Conservation (phyloP, 2,888 invertebrate species). For the Ophioninae sp. region DNA sequence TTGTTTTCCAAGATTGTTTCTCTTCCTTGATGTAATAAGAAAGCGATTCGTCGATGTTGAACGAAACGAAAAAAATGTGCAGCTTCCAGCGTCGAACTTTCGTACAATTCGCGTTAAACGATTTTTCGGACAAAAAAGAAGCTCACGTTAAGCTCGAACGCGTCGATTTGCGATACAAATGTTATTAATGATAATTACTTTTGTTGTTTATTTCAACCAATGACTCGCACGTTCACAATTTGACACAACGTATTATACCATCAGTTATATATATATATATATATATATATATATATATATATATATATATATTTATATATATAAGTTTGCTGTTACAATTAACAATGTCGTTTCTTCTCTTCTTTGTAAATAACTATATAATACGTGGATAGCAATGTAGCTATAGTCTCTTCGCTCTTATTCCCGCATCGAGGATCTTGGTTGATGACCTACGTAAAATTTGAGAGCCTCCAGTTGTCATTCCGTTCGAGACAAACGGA, state of each 20-base stretch:
- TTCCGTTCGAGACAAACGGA: neutral
- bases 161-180: neutral
- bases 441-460: neutral
- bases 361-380: slow-evolving; percentile 20
- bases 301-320: too few relatives aligned
- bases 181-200: slow-evolving; percentile 4
- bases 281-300: too few relatives aligned
- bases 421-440: neutral
- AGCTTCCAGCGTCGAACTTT: neutral
- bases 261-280: neutral
- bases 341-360: slow-evolving; percentile 1
- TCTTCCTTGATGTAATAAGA: neutral
- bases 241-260: slow-evolving; percentile 9
- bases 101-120: neutral
- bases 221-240: slow-evolving; percentile 20
- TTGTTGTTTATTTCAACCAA: slow-evolving; percentile 1
- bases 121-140: neutral
- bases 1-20: neutral
- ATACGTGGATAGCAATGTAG: slow-evolving; percentile 13
- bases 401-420: slow-evolving; percentile 5
- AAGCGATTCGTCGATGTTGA: neutral
- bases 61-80: neutral
- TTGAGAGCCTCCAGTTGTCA: neutral
- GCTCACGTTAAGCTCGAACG: neutral
- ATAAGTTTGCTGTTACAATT: neutral